Evolutionary conservation across 2,888 invertebrate species (phyloP).

Genomic region (Yponomeuta malinellus): DNA sequence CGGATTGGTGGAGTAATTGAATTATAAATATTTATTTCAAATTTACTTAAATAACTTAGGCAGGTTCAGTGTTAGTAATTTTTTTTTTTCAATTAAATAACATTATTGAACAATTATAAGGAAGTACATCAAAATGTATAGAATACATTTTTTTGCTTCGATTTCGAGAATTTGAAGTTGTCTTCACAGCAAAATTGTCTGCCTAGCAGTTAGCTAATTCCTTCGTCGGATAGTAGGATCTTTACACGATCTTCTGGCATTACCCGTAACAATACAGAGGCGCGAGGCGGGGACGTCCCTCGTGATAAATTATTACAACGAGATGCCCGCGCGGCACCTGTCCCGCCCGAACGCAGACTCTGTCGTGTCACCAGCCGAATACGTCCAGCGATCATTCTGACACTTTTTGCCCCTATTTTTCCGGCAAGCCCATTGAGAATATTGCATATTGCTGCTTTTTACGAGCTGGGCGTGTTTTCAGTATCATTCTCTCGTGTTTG

Average conservation of each 20-base stretch:
- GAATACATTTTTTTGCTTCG: no score
- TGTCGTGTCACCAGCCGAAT: neutral
- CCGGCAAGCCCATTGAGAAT: neutral
- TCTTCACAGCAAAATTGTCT: no score
- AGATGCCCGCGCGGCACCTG: neutral
- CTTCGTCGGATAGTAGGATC: no score
- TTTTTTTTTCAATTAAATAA: no score
- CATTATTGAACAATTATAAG: no score
- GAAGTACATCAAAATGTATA: no score
- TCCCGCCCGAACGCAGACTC: neutral
- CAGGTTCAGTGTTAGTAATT: no score
- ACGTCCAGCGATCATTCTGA: neutral
- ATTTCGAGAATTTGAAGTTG: no score
- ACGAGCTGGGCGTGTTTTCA: neutral
- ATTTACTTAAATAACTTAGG: no score
- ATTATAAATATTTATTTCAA: no score
- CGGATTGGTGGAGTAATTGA: no score
- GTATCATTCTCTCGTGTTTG: neutral
- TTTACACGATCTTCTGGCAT: neutral
- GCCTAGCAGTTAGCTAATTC: no score
- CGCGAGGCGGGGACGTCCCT: neutral
- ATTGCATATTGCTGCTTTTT: conserved; percentile 3
- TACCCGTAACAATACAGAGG: neutral
- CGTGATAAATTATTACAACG: neutral
- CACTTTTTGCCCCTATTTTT: neutral